These are phyloP conservation scores for Anser cygnoides DNA, from an alignment of 2,113 vertebrate species.

Conservation along the genomic window DNA sequence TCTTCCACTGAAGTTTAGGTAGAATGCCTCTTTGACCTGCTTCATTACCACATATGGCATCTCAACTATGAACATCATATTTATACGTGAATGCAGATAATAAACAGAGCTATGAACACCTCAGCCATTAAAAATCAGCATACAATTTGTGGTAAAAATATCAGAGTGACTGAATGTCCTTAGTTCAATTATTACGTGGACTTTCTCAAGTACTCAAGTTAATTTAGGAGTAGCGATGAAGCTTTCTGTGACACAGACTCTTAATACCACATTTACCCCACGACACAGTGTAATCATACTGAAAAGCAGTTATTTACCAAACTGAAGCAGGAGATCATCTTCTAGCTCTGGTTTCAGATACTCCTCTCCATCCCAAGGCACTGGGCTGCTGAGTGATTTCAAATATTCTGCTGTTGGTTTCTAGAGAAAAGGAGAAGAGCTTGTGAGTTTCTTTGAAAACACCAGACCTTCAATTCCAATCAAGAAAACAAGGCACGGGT, in stretches of 20 bases:
- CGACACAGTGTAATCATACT: fast-evolving
- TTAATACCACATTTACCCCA: background rate
- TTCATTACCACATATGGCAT: background rate
- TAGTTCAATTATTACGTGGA: fast-evolving
- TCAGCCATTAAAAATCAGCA: background rate
- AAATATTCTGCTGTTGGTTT: conserved; percentile 82
- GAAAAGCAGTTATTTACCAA: conserved; percentile 76
- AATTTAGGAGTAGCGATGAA: fast-evolving
- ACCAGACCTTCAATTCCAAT: background rate
- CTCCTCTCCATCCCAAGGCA: conserved; percentile 90
- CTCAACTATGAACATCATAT: background rate
- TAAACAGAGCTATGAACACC: background rate
- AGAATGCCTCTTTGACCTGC: background rate
- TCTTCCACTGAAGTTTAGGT: background rate
- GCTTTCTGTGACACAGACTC: fast-evolving
- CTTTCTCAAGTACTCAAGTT: fast-evolving
- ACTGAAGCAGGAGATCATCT: conserved; percentile 92
- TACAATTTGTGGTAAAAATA: fast-evolving
- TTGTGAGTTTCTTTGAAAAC: background rate
- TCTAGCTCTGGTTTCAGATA: conserved; percentile 87
- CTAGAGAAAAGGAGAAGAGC: conserved; percentile 66
- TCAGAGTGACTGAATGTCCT: background rate
- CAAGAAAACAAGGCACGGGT: background rate
- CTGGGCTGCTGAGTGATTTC: conserved; percentile 65
- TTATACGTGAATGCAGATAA: background rate